Base-by-base conservation (phyloP, 1,140 invertebrate genomes). In the Pinna nobilis region DNA sequence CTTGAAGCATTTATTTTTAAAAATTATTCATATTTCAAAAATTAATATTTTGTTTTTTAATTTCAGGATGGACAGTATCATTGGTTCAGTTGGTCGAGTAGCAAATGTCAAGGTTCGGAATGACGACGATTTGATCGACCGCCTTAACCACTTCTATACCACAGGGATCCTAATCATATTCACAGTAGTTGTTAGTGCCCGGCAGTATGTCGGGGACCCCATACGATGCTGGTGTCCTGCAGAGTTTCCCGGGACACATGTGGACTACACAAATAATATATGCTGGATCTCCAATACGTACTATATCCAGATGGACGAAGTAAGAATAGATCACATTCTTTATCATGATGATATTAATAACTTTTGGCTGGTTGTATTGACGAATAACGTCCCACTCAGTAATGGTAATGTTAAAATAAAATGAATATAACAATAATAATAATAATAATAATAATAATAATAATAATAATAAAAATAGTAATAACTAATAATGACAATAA, bases 71-170 rank as follows among this genome's bases (percentile, higher is more conserved):
- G 84, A 88, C 83, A 87, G 85, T 82, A 87, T 88, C 73, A 86
- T 88, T 59, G 86, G 87, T 41, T 86, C 87, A 67, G 85, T 88
- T 70, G 87, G 86, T 41, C 70, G 86, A 72, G 84, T 88, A 63
- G 86, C 86, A 70, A 87, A 87, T 68, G 82, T 87, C 47, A 88
- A 88, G 74, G 84, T 87, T 11, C 79, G 88, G 37, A 90, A 91
- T 60, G 91, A 92, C 74, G 91, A 92, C 80, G 91, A 92, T 74
- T 87, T 91, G 25, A 86, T 91, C 23, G 91, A 92, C 80, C 82
- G 90, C 57, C 80, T 92, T 6, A 91, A 91, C 76, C 91, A 92
- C 76, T 85, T 88, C 41, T 88, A 90, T 67, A 91, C 91, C 11
- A 90, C 90, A n/a, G 81, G 90, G 25, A 86, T 92, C 13, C 84